phyloP scores from a whole-genome alignment of 2,113 vertebrate species.

The Hystrix brachyura region DNA sequence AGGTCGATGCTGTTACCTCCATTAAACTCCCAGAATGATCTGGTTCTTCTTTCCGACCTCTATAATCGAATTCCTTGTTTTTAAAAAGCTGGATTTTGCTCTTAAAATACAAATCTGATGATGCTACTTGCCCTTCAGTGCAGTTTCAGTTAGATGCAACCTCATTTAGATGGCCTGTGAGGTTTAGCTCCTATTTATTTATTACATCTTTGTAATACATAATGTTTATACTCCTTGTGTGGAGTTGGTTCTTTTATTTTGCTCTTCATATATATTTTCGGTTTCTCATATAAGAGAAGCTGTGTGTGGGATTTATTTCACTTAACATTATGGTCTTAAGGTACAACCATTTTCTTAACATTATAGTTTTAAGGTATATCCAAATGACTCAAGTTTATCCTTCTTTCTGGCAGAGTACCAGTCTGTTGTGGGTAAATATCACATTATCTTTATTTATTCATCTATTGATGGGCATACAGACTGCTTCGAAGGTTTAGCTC shows the following conservation, averaged over 20 bases:
- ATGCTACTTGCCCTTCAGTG: neutral
- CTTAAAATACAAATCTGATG: neutral
- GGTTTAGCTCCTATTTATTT: neutral
- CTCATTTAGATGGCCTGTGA: neutral
- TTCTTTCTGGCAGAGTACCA: neutral
- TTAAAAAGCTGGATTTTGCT: neutral
- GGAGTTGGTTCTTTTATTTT: neutral
- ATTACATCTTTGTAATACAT: neutral
- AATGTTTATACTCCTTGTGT: neutral
- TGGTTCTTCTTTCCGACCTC: neutral
- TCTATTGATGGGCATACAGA: neutral
- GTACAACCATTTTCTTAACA: neutral
- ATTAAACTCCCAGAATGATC: neutral
- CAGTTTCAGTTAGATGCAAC: neutral
- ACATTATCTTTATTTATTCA: neutral
- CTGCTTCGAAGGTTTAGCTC: neutral
- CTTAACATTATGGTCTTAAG: neutral
- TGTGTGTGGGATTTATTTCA: neutral
- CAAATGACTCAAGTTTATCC: neutral
- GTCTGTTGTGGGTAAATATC: neutral
- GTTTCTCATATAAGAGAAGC: neutral
- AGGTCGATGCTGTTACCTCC: neutral
- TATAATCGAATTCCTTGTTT: neutral
- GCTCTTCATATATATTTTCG: neutral
- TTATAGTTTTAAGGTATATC: neutral